Conservation (phyloP, 53 echinoderm and acorn worm genomes). For the Temnopleurus reevesii region DNA sequence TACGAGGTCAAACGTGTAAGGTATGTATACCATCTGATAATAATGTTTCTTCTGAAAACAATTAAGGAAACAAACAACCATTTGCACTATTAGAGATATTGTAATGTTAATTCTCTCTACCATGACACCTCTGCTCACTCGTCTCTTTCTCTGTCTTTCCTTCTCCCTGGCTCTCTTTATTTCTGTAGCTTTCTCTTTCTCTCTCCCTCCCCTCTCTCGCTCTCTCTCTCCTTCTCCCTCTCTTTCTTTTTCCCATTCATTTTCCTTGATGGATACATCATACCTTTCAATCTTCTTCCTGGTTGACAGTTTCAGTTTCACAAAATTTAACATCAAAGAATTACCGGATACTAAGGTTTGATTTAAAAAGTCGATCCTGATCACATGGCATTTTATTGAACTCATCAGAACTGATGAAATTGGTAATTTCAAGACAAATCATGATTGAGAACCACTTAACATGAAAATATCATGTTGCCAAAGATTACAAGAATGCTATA, state of each 20-base stretch:
- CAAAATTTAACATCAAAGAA: too few species aligned
- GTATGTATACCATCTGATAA: neutral
- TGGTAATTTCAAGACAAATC: neutral
- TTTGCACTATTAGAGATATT: neutral
- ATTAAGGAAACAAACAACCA: constrained; percentile 24
- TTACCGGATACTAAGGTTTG: too few species aligned
- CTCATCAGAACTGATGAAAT: too few species aligned
- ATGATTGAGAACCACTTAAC: neutral
- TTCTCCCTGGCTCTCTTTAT: neutral
- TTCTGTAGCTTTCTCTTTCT: neutral
- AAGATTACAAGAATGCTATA: too few species aligned
- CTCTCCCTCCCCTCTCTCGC: neutral
- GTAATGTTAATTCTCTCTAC: neutral
- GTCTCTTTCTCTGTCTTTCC: neutral
- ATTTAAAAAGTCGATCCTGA: too few species aligned
- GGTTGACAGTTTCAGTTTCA: neutral
- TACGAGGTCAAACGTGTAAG: neutral
- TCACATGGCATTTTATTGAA: too few species aligned
- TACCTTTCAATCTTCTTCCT: constrained; percentile 22
- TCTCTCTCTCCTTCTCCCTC: neutral
- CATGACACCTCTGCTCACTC: neutral
- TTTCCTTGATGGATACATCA: too few species aligned
- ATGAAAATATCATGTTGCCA: too few species aligned
- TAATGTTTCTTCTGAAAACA: constrained; percentile 27
- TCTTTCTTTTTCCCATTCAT: neutral